Conservation (phyloP, 2,113 vertebrate genomes). For the Cryptomyrus ogoouensis region DNA sequence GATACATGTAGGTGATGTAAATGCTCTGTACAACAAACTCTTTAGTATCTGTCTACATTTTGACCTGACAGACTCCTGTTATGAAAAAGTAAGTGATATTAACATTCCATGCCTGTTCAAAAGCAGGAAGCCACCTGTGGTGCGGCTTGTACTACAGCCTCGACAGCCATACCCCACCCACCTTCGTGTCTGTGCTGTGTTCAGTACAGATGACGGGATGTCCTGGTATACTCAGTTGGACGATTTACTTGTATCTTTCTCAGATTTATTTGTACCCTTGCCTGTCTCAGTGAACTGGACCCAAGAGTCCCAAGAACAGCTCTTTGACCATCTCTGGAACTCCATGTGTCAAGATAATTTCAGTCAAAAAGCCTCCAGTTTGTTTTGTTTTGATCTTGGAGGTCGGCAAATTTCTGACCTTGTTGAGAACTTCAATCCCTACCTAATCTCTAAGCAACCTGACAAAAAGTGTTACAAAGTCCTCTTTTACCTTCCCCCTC, state of each 20-base stretch:
- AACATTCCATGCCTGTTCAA: slow-evolving; percentile 63
- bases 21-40: slow-evolving; percentile 53
- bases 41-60: slow-evolving; percentile 74
- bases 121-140: slow-evolving; percentile 37
- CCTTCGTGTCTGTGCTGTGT: slow-evolving; percentile 60
- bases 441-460: slow-evolving; percentile 47
- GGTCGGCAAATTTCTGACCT: slow-evolving; percentile 44
- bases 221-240: slow-evolving; percentile 63
- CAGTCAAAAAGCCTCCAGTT: slow-evolving; percentile 45
- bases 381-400: slow-evolving; percentile 64
- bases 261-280: slow-evolving; percentile 63
- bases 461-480: slow-evolving; percentile 45
- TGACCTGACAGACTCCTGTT: slow-evolving; percentile 51
- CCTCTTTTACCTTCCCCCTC: slow-evolving; percentile 65
- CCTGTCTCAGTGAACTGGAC: slow-evolving; percentile 44
- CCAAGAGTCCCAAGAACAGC: not conserved
- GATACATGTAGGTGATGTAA: slow-evolving; percentile 31
- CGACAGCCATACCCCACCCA: slow-evolving; percentile 56
- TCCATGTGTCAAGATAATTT: slow-evolving; percentile 42
- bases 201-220: slow-evolving; percentile 60
- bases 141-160: slow-evolving; percentile 64
- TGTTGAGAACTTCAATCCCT: slow-evolving; percentile 61
- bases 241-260: slow-evolving; percentile 59
- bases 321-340: slow-evolving; percentile 68
- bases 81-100: slow-evolving; percentile 57